Percentiles rank a stretch among this genome's conserved stretches.
phyloP scores from a whole-genome alignment of 2,113 vertebrate genomes.

The Thamnaconus septentrionalis region DNA sequence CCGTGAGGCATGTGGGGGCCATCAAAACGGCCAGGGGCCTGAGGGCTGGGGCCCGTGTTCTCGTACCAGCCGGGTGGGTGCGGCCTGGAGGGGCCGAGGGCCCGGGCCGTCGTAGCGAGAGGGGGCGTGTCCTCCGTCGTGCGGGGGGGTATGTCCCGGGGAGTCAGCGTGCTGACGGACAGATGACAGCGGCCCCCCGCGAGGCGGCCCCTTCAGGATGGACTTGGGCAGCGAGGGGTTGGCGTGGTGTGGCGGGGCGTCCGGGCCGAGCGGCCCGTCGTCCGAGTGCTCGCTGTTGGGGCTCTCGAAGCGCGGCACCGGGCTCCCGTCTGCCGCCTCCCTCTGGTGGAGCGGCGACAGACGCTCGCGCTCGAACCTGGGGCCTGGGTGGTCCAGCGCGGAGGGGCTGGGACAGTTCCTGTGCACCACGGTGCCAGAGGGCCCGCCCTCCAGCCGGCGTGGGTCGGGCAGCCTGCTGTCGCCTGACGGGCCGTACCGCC shows the following conservation, averaged over 20 bases:
- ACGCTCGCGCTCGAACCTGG: constrained; percentile 61
- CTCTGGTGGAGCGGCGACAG: constrained; percentile 59
- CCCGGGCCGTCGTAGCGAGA: constrained; percentile 55
- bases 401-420: constrained; percentile 73
- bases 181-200: background rate
- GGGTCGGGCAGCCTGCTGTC: constrained; percentile 54
- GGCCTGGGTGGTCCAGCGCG: constrained; percentile 71
- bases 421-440: constrained; percentile 29
- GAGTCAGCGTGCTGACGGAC: constrained; percentile 58
- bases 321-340: constrained; percentile 64
- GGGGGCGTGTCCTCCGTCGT: constrained; percentile 53
- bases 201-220: constrained; percentile 26
- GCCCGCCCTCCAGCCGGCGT: constrained; percentile 47
- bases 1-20: constrained; percentile 68
- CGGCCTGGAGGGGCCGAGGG: constrained; percentile 51
- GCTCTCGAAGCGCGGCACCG: constrained; percentile 72
- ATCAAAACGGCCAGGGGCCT: constrained; percentile 30
- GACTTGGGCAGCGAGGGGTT: constrained; percentile 28
- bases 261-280: constrained; percentile 53
- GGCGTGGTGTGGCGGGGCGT: constrained; percentile 17
- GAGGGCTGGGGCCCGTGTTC: constrained; percentile 44
- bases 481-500: constrained; percentile 65
- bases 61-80: constrained; percentile 79
- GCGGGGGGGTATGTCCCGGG: constrained; percentile 70
- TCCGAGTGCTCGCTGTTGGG: constrained; percentile 76